Evolutionary conservation across 2,113 vertebrate species (phyloP), one percentile per base, ranked within the genome.

Genomic region (Calyptommatus sinebrachiatus): DNA sequence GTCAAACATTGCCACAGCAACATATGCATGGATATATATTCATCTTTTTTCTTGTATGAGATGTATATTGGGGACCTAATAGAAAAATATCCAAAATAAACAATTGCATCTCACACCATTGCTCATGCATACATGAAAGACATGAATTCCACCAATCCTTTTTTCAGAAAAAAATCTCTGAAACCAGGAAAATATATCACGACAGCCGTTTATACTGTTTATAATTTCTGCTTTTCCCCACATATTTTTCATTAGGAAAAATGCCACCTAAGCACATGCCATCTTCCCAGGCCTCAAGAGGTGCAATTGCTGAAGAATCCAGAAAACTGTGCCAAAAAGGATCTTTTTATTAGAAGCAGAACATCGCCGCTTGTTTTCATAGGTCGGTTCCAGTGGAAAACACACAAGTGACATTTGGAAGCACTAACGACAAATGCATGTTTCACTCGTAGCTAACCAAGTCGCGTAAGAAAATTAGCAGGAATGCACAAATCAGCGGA

Each of bases 371-470:
- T 69, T 63, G 63, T 24, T 73, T 48, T 73, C 35, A 73, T 4
- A 31, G 48, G 41, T 24, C 45, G 24, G 41, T 22, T 46, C 63
- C 71, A 74, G 53, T 68, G n/a, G 53, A 50, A 11, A 63, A 2
- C 60, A 74, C n/a, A 69, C n/a, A 48, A 63, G 50, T 74, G 65
- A 63, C 65, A 74, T 63, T 18, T 18, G 35, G 10, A 50, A 29
- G 65, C 41, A 50, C n/a, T 61, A 31, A 78, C 61, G 63, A 29
- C 76, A 69, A 73, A 35, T 48, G 73, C 29, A 35, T 35, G 48
- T 74, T 83, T 83, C 71, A 48, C 68, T 78, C 63, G n/a, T 21
- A n/a, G 50, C 12, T 8, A 22, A 67, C 62, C 46, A 63, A 78
- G 31, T 35, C 53, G 4, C 21, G 24, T 61, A 45, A 48, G 71